phyloP scores from a whole-genome alignment of 2,113 vertebrate genomes.

The Chloebia gouldiae region DNA sequence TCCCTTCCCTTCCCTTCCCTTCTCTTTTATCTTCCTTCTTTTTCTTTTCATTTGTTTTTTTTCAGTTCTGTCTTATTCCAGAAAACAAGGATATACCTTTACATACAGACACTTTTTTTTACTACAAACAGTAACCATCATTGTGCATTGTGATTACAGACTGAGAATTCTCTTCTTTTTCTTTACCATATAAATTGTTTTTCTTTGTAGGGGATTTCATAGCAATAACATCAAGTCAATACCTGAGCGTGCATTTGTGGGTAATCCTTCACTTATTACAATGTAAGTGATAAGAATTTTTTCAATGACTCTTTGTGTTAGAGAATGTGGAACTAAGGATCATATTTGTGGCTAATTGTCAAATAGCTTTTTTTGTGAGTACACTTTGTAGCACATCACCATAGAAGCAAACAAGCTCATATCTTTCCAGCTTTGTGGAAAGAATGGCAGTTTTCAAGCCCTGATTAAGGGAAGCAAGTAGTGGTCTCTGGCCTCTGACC shows the following conservation, averaged over 20 bases:
- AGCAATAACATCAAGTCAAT: constrained; percentile 92
- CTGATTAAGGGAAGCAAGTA: not conserved
- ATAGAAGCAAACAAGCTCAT: not conserved
- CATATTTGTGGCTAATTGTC: not conserved
- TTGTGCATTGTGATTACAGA: not conserved
- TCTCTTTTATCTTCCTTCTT: no score
- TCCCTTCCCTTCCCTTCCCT: not conserved
- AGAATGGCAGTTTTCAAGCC: not conserved
- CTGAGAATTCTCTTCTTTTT: not conserved
- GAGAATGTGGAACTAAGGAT: not conserved
- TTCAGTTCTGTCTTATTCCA: not conserved
- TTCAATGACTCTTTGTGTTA: not conserved
- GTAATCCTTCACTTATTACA: constrained; percentile 89
- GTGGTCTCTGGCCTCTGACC: not conserved
- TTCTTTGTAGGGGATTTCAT: constrained; percentile 85
- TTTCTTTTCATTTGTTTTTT: not conserved
- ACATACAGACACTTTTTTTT: not conserved
- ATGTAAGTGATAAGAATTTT: constrained; percentile 79
- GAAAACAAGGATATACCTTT: not conserved
- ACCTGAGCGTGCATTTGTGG: constrained; percentile 88
- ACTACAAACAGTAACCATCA: not conserved
- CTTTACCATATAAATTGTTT: not conserved
- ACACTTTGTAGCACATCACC: not conserved
- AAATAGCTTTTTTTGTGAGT: not conserved
- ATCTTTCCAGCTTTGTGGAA: not conserved